Evolutionary conservation across 2,888 invertebrate genomes (phyloP).

Genomic region (Leistus spinibarbis): DNA sequence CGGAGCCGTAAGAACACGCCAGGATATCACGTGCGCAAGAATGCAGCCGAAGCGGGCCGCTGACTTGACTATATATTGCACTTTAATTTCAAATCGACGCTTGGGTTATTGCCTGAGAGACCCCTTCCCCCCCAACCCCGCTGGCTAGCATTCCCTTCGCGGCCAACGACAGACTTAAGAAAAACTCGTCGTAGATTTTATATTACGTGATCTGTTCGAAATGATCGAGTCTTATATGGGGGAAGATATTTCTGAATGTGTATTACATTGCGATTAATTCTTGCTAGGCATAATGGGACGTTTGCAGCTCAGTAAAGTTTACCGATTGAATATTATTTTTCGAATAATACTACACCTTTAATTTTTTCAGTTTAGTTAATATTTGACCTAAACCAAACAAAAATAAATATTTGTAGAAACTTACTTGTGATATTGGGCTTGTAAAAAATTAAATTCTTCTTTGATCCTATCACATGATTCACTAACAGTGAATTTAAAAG

Average conservation of each 20-base stretch:
- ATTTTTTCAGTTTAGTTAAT: too few species aligned
- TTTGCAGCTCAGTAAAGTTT: background rate
- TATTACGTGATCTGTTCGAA: background rate
- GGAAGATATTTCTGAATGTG: background rate
- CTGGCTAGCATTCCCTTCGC: background rate
- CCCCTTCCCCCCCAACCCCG: background rate
- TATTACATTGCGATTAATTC: background rate
- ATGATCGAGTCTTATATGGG: slow-evolving; percentile 1
- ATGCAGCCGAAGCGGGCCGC: slow-evolving; percentile 8
- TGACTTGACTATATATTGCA: slow-evolving; percentile 37
- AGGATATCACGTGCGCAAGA: slow-evolving; percentile 22
- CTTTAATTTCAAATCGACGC: slow-evolving; percentile 20
- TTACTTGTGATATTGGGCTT: slow-evolving; percentile 96
- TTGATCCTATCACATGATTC: slow-evolving; percentile 95
- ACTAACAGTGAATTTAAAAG: slow-evolving; percentile 90
- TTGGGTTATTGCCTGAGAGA: background rate
- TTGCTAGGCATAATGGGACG: background rate
- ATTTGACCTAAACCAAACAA: background rate
- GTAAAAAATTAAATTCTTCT: slow-evolving; percentile 94
- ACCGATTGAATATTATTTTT: too few species aligned
- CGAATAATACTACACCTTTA: too few species aligned
- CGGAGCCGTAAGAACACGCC: background rate
- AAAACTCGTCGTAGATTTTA: slow-evolving; percentile 10
- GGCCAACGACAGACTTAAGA: background rate
- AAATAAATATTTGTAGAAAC: slow-evolving; percentile 53